phyloP scores from a whole-genome alignment of 1,140 invertebrate genomes.

The Chrysopa pallens region DNA sequence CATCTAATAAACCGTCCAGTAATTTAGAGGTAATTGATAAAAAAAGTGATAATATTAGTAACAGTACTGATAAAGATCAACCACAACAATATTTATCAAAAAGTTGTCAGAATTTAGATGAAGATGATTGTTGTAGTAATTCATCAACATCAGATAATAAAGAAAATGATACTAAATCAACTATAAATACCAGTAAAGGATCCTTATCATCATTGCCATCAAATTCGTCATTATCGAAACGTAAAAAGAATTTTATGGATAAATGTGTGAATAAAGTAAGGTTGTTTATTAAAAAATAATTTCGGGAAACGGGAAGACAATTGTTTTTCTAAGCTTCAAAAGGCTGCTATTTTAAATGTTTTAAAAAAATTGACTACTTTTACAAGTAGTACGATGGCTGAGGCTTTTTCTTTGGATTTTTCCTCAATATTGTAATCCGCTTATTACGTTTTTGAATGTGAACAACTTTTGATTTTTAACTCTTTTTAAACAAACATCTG shows the following conservation, averaged over 20 bases:
- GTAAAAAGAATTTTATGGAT: conserved; percentile 58
- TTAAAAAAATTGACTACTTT: too few species aligned
- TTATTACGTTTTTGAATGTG: too few species aligned
- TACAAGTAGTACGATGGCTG: too few species aligned
- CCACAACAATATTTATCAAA: conserved; percentile 2
- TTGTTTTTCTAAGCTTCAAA: too few species aligned
- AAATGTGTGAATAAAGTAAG: conserved; percentile 58
- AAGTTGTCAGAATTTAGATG: conserved; percentile 15
- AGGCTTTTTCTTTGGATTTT: too few species aligned
- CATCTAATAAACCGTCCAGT: too few species aligned
- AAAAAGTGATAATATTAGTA: conserved; percentile 3
- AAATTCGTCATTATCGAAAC: conserved; percentile 23
- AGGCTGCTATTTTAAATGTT: too few species aligned
- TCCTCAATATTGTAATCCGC: too few species aligned
- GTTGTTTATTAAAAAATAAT: conserved; percentile 48
- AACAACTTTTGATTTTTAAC: too few species aligned
- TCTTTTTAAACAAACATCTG: too few species aligned
- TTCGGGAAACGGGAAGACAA: too few species aligned
- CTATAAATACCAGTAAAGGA: conserved; percentile 14
- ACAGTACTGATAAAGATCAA: not conserved
- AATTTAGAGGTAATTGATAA: not conserved
- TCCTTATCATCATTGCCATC: conserved; percentile 21
- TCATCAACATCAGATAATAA: conserved; percentile 14
- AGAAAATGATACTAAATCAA: conserved; percentile 10
- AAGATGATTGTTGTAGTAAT: conserved; percentile 15